These are phyloP conservation scores for Dendronephthya gigantea DNA, from an alignment of 64 coral and sea anemone genomes.

Conservation along the genomic window DNA sequence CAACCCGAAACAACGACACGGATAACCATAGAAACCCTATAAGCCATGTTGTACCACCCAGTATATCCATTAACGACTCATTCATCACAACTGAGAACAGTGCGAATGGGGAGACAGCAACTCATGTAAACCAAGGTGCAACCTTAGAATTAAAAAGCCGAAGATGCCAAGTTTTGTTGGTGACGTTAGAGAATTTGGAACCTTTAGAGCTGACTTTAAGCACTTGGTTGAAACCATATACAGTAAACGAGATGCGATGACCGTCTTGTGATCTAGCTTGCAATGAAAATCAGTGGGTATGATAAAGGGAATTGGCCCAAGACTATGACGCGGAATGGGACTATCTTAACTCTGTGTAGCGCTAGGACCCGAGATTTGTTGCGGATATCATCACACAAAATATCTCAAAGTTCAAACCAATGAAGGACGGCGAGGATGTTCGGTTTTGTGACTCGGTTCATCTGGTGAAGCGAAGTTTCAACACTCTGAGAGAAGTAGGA, in stretches of 20 bases:
- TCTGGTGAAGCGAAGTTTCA: too few relatives aligned
- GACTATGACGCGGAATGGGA: slow-evolving; percentile 35
- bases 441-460: background rate
- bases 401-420: background rate
- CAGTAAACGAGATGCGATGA: slow-evolving; percentile 26
- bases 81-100: too few relatives aligned
- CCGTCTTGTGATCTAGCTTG: slow-evolving; percentile 14
- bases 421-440: background rate
- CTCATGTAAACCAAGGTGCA: too few relatives aligned
- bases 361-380: slow-evolving; percentile 27
- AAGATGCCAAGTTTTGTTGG: slow-evolving; percentile 11
- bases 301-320: background rate
- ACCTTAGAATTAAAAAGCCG: background rate
- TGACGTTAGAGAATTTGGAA: slow-evolving; percentile 38
- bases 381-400: slow-evolving; percentile 15
- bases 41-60: too few relatives aligned
- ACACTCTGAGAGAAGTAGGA: slow-evolving; percentile 26
- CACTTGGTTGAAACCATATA: slow-evolving; percentile 20
- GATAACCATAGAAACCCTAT: too few relatives aligned
- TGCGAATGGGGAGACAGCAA: too few relatives aligned
- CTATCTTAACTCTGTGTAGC: slow-evolving; percentile 23
- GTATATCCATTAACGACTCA: too few relatives aligned
- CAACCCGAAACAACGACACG: too few relatives aligned
- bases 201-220: slow-evolving; percentile 39
- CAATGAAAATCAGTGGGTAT: slow-evolving; percentile 21